Percentiles rank a stretch among this genome's conserved stretches.
phyloP scores from a whole-genome alignment of 92 coral and sea anemone species.

The Epizoanthus illoricatus region DNA sequence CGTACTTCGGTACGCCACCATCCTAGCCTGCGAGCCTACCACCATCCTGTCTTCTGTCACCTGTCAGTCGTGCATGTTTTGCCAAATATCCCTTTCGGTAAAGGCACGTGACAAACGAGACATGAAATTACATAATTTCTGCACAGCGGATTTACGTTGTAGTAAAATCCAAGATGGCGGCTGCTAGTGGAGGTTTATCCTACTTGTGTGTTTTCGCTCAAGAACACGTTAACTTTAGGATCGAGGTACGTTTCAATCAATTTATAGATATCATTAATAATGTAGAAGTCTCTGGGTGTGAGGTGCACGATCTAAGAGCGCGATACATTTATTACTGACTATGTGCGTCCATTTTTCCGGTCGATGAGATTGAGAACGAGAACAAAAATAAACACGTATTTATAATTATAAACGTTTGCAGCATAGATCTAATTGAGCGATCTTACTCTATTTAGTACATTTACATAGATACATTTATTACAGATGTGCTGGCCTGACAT shows the following conservation, averaged over 20 bases:
- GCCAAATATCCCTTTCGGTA: too few species aligned
- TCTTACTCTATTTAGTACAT: too few species aligned
- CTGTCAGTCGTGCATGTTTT: too few species aligned
- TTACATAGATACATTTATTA: too few species aligned
- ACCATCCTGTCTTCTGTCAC: too few species aligned
- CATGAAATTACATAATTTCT: background rate
- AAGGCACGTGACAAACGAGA: too few species aligned
- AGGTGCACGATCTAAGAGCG: background rate
- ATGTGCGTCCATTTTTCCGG: background rate
- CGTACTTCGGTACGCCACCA: too few species aligned
- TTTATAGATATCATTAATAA: background rate
- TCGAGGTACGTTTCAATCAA: slow-evolving; percentile 11
- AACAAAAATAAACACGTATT: too few species aligned
- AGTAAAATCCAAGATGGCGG: slow-evolving; percentile 33
- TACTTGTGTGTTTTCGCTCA: slow-evolving; percentile 35
- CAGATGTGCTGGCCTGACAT: too few species aligned
- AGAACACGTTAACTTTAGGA: slow-evolving; percentile 26
- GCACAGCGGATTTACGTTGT: background rate
- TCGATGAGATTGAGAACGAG: background rate
- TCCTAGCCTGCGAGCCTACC: too few species aligned
- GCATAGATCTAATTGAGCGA: too few species aligned
- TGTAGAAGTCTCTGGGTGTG: background rate
- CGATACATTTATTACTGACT: background rate
- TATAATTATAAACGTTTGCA: too few species aligned
- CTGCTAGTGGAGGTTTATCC: background rate